Evolutionary conservation across 2,113 vertebrate species (phyloP), one percentile per base, ranked within the genome.

Genomic region (Pelmatolapia mariae): DNA sequence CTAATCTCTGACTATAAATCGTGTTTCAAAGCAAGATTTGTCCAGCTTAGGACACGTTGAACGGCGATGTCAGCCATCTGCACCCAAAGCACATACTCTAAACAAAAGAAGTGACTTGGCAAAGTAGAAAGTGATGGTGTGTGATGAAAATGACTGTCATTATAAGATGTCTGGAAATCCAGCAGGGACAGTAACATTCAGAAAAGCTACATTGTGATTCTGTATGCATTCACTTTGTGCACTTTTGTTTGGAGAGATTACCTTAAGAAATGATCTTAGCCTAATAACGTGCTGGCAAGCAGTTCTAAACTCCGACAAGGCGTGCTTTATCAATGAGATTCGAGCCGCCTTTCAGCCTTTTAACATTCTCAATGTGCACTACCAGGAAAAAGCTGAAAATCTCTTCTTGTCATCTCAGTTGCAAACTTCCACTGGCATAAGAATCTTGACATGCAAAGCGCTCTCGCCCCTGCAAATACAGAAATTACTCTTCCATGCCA

Each of bases 391-490:
- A 38, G 22, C 61, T 7, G 8, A 68, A 86, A 92, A 91, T 81
- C 56, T 88, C 15, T 33, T 82, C 91, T 54, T 78, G 85, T 89
- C 92, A 80, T 52, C 85, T 76, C 84, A 10, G 22, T 4, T 33
- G 86, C 76, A 73, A 82, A 71, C 87, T 79, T 90, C 85, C 84
- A 9, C 7, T 4, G 45, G 63, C 71, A 19, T 43, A 80, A 52
- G 22, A 38, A 85, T 54, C 80, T 88, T 68, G 76, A 89, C 80
- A 24, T 45, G 59, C 59, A 24, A 47, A 56, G 56, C 12, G 4
- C 86, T 53, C 53, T 86, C 47, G 3, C 38, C 61, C 91, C 91
- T 91, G 81, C 91, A 88, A 93, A 93, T 84, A 50, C 7, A 10
- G 76, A 91, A 91, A 91, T 86, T 82, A 85, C 83, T 87, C 82